Evolutionary conservation across 2,888 invertebrate genomes (phyloP).

Genomic region (Rapana venosa): DNA sequence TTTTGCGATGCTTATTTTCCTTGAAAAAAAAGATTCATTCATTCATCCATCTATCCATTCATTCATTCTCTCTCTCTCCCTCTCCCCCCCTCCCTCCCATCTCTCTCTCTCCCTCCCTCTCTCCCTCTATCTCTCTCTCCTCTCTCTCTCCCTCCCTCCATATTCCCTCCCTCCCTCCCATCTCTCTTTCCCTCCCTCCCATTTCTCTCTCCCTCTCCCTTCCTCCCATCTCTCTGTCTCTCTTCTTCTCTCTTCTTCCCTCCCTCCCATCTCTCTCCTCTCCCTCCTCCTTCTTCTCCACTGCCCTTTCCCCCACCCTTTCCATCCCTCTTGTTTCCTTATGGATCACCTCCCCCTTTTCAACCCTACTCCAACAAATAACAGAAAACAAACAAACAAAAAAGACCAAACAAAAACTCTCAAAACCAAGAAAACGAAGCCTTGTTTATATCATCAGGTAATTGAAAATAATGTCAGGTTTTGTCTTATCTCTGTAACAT

Average conservation of each 20-base stretch:
- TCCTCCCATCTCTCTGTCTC: not conserved
- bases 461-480: not conserved
- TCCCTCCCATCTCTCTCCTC: not conserved
- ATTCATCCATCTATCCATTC: not conserved
- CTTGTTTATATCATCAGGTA: not conserved
- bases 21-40: not conserved
- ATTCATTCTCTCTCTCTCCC: not conserved
- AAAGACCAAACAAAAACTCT: too few relatives aligned
- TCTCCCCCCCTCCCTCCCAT: not conserved
- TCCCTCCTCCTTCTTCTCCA: not conserved
- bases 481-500: not conserved
- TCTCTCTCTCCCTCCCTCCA: not conserved
- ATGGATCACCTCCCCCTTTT: not conserved
- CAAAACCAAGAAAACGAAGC: not conserved
- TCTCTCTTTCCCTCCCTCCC: not conserved
- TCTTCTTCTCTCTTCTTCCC: not conserved
- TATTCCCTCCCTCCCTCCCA: not conserved
- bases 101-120: not conserved
- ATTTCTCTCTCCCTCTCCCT: constrained; percentile 6
- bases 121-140: not conserved
- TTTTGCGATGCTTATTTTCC: too few relatives aligned
- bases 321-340: not conserved
- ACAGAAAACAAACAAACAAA: too few relatives aligned
- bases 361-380: too few relatives aligned
- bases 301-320: not conserved